phyloP scores from a whole-genome alignment of 1,140 invertebrate genomes.

The Hestina assimilis region DNA sequence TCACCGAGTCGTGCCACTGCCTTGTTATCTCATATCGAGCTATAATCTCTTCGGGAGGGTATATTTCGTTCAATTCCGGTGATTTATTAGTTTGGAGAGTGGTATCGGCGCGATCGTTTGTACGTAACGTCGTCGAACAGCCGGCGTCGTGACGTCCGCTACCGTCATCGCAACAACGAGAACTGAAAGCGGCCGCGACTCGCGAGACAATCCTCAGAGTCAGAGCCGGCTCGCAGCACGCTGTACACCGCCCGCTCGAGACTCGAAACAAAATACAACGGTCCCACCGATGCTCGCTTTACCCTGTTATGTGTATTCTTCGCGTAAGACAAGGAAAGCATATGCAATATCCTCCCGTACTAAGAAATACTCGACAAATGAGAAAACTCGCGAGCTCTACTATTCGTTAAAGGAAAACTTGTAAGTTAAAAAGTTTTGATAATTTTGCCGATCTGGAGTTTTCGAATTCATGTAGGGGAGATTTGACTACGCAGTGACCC shows the following conservation, averaged over 20 bases:
- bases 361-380: conserved; percentile 28
- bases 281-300: conserved; percentile 41
- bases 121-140: conserved; percentile 41
- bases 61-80: conserved; percentile 56
- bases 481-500: conserved; percentile 65
- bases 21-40: conserved; percentile 65
- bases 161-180: conserved; percentile 60
- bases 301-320: conserved; percentile 32
- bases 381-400: conserved; percentile 46
- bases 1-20: conserved; percentile 47
- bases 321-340: conserved; percentile 50
- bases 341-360: conserved; percentile 31
- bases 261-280: conserved; percentile 32
- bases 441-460: conserved; percentile 64
- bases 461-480: conserved; percentile 59
- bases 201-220: conserved; percentile 43
- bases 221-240: conserved; percentile 38
- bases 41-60: conserved; percentile 62
- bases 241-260: conserved; percentile 33
- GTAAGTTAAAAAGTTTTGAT: conserved; percentile 76
- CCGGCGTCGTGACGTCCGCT: conserved; percentile 48
- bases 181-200: conserved; percentile 50
- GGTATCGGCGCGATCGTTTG: conserved; percentile 52
- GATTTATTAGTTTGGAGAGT: conserved; percentile 66
- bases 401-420: conserved; percentile 66